Evolutionary conservation across 2,797 vertebrate species (phyloP).

Genomic region (Todus mexicanus): DNA sequence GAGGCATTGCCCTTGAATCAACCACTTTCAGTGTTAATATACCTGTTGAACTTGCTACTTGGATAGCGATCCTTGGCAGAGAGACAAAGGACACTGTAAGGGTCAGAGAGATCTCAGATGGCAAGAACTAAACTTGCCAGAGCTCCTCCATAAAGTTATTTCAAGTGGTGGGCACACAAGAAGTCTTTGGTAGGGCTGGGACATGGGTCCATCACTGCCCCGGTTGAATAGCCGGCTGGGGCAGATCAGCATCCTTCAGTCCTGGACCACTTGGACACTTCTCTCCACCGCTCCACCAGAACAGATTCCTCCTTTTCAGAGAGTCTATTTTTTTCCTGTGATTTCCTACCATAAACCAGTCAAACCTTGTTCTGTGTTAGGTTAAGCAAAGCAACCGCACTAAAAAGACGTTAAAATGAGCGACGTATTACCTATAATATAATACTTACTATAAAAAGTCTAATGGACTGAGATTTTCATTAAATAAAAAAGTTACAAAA

Average conservation of each 20-base stretch:
- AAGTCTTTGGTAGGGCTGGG: not conserved
- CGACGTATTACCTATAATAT: not conserved
- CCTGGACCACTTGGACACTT: not conserved
- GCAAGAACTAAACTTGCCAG: not conserved
- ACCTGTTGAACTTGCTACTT: not conserved
- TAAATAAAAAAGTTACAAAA: not conserved
- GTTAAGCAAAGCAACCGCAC: not conserved
- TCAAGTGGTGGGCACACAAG: not conserved
- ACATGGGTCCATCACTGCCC: rapidly evolving
- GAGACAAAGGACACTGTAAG: not conserved
- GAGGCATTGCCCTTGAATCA: not conserved
- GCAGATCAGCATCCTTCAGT: not conserved
- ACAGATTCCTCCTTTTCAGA: not conserved
- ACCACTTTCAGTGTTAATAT: not conserved
- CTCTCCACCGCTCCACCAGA: not conserved
- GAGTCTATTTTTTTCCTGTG: not conserved
- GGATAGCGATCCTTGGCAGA: not conserved
- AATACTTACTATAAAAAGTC: not conserved
- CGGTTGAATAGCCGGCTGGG: not conserved
- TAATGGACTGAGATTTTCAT: not conserved
- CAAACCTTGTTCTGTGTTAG: not conserved
- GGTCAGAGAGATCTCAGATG: not conserved
- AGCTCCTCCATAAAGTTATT: not conserved
- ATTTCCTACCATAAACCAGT: slow-evolving; percentile 22
- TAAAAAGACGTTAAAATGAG: not conserved